Conservation (phyloP, 2,113 vertebrate genomes). For the Casuarius casuarius region DNA sequence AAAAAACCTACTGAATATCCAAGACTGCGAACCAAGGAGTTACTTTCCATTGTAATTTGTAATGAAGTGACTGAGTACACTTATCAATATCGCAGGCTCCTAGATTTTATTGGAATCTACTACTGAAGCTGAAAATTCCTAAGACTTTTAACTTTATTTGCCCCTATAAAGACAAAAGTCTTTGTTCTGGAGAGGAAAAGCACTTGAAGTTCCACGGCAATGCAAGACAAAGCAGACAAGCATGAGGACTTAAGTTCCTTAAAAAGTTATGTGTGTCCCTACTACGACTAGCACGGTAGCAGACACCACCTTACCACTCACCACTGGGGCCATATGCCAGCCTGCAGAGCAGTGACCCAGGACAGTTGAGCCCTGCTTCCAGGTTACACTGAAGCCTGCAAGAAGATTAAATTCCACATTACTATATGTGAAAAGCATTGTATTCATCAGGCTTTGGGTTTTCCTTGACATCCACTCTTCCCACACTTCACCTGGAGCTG, state of each 20-base stretch:
- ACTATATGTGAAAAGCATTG: too few species aligned
- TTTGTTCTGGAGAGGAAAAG: too few species aligned
- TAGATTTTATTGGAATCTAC: background rate
- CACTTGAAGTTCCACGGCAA: background rate
- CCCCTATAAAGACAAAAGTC: too few species aligned
- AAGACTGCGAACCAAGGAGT: background rate
- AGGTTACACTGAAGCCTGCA: background rate
- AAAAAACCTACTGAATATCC: background rate
- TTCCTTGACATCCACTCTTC: background rate
- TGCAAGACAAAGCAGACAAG: background rate
- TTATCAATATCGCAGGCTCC: background rate
- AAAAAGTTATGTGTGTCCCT: background rate
- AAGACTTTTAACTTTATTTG: too few species aligned
- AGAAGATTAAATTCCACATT: too few species aligned
- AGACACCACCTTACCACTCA: background rate
- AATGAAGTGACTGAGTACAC: background rate
- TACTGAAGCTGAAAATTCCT: background rate
- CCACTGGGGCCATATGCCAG: fast-evolving
- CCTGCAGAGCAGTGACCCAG: fast-evolving
- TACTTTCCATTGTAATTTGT: background rate
- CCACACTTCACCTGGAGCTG: background rate
- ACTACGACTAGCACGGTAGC: background rate
- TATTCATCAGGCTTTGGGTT: too few species aligned
- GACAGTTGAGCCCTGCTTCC: background rate
- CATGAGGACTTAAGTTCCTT: background rate